Base-by-base conservation (phyloP, 2,888 invertebrate species). In the Choristoneura rosaceana region DNA sequence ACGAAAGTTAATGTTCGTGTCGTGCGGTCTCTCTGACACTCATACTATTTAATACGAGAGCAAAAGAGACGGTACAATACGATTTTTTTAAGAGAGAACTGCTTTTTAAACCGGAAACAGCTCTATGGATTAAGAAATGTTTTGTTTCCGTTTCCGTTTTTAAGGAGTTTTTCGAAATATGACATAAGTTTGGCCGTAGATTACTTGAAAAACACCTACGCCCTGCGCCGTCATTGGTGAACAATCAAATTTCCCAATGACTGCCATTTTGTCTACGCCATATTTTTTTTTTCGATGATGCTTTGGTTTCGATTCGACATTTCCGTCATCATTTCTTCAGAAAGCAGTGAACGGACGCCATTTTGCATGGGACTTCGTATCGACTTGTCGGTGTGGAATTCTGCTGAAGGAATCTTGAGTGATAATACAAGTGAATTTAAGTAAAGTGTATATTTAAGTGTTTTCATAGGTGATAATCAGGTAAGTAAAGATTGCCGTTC, bases 401-500 rank as follows among this genome's bases (percentile, higher is more conserved):
- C 68, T 60, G 76, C 64, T 58, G 65, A 66, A 73, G 67, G 61
- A 70, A 75, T 74, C 50, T 69, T 68, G 75, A 76, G 74, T 76
- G 70, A 41, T 70, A 76, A 74, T 75, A 71, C 71, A 79, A 77
- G 77, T 77, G 69, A 65, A 63, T 69, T 76, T 74, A 71, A 47
- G 47, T 34, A 67, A 43, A 73, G 74, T 71, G 64, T 77, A 73
- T 74, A 69, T 78, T 75, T 77, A 47, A 50, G 75, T 77, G 64
- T 74, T 74, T 79, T 79, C 76, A 75, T 74, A 77, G 77, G 78
- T 77, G 76, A 69, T 73, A 71, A 74, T 73, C 79, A 81, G 88
- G 89, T 90, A 84, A 89, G 89, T 87, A 77, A 63, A 63, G 68
- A 64, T 71, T 74, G 25, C 55, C 69, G 43, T 69, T 68, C 15